Conservation (phyloP, 2,113 vertebrate species). For the Serranochromis macrocephalus region DNA sequence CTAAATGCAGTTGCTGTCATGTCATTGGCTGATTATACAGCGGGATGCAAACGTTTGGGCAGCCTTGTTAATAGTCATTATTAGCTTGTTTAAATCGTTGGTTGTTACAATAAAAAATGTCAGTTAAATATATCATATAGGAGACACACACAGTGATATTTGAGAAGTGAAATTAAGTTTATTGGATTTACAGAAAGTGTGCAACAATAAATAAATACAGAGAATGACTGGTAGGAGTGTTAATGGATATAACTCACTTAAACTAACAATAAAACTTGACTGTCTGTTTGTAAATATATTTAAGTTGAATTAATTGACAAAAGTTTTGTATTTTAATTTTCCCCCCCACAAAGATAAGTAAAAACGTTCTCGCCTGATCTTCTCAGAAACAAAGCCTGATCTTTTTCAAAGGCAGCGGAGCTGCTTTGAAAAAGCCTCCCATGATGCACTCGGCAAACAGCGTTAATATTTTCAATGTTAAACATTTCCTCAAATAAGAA, state of each 20-base stretch:
- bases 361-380: neutral
- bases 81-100: neutral
- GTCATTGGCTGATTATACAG: neutral
- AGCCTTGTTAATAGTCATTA: accelerated
- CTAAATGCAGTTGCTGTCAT: neutral
- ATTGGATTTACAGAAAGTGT: no score
- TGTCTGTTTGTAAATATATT: neutral
- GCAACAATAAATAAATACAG: accelerated
- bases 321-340: accelerated
- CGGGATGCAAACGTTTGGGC: no score
- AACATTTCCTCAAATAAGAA: neutral
- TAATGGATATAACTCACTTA: neutral
- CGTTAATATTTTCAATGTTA: neutral
- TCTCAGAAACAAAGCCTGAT: neutral
- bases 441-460: neutral
- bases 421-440: neutral
- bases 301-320: neutral
- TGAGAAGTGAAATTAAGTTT: no score
- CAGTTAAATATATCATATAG: no score
- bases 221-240: neutral
- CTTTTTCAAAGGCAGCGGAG: neutral
- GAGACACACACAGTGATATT: no score
- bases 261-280: neutral
- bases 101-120: neutral
- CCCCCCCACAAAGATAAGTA: accelerated